These are phyloP conservation scores for Gracilinanus agilis DNA, from an alignment of 2,113 vertebrate species.

Conservation along the genomic window DNA sequence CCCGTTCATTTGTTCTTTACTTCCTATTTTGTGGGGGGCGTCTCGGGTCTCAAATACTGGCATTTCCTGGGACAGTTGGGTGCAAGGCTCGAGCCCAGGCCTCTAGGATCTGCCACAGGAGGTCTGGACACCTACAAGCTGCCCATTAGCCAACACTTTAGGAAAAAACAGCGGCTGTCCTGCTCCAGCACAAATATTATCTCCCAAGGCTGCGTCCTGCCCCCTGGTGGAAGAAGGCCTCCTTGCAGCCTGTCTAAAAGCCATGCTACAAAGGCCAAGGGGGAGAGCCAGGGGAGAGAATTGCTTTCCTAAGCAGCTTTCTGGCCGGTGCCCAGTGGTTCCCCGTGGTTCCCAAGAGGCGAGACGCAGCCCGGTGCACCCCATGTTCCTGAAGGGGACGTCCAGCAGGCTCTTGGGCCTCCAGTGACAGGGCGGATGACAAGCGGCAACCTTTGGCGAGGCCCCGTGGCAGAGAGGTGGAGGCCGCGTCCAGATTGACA, in stretches of 20 bases:
- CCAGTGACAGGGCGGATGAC: too few species aligned
- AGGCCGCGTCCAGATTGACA: background rate
- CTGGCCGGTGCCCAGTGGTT: slow-evolving; percentile 15
- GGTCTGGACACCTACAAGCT: background rate
- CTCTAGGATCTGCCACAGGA: background rate
- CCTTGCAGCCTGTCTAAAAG: background rate
- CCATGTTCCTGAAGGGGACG: slow-evolving; percentile 6
- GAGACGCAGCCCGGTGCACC: background rate
- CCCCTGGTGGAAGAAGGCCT: slow-evolving; percentile 62
- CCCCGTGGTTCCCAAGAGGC: slow-evolving; percentile 21
- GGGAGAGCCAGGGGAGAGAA: too few species aligned
- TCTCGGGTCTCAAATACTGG: background rate
- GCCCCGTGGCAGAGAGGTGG: too few species aligned
- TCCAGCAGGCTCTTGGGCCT: too few species aligned
- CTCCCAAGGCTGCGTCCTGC: slow-evolving; percentile 27
- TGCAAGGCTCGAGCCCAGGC: background rate
- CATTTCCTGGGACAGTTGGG: background rate
- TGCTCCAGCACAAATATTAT: background rate
- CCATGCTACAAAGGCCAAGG: slow-evolving; percentile 32
- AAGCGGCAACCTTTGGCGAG: too few species aligned
- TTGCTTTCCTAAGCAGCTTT: background rate
- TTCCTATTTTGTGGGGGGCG: background rate
- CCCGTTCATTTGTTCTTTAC: background rate
- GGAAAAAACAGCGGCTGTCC: background rate
- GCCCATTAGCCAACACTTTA: background rate